These are phyloP conservation scores for Creontiades dilutus DNA, from an alignment of 2,888 invertebrate species.

Conservation along the genomic window DNA sequence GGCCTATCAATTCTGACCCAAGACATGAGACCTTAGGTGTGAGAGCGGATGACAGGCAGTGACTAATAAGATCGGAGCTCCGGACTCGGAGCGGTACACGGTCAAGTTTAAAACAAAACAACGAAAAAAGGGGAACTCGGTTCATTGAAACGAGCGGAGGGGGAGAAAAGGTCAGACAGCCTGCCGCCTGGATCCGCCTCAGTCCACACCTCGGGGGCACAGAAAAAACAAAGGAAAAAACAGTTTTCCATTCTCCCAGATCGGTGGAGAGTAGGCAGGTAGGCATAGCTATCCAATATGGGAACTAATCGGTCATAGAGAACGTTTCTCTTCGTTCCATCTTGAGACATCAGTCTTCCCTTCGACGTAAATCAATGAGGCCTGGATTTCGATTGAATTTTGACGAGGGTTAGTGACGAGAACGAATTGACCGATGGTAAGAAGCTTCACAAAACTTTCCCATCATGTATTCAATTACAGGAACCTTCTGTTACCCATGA, in stretches of 20 bases:
- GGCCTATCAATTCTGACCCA: too few species aligned
- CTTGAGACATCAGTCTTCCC: neutral
- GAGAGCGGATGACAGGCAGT: neutral
- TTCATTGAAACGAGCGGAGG: neutral
- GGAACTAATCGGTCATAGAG: neutral
- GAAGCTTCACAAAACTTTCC: neutral
- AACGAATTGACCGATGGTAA: neutral
- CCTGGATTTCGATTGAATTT: neutral
- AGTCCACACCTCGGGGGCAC: neutral
- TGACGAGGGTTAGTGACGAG: neutral
- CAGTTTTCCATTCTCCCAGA: neutral
- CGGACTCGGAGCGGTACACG: neutral
- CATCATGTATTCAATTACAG: too few species aligned
- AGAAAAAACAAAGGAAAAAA: neutral
- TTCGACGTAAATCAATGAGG: neutral
- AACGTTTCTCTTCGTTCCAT: neutral
- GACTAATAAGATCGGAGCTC: constrained; percentile 20
- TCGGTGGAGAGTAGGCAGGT: neutral
- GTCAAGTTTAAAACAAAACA: constrained; percentile 7
- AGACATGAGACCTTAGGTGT: too few species aligned
- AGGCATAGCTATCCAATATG: neutral
- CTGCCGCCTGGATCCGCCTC: constrained; percentile 21
- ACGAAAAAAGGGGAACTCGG: neutral
- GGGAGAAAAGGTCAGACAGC: constrained; percentile 23
- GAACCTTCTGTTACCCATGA: too few species aligned